Evolutionary conservation across 1,140 invertebrate species (phyloP).

Genomic region (Pseudomyrmex pallidus): DNA sequence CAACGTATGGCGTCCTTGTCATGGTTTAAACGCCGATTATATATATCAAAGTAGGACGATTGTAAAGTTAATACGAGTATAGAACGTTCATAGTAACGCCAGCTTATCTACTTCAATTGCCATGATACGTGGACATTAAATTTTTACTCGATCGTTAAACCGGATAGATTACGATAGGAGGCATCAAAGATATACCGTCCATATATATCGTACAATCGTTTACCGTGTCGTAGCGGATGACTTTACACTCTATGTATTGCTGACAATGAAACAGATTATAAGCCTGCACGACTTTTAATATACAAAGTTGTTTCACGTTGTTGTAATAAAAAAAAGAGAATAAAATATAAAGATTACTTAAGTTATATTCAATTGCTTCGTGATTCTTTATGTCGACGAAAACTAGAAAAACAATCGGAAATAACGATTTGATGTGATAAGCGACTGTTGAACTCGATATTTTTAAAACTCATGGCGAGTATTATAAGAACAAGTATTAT

Average conservation of each 20-base stretch:
- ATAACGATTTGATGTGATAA: no score
- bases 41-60: slow-evolving; percentile 36
- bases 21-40: slow-evolving; percentile 44
- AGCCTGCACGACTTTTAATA: not conserved
- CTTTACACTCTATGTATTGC: slow-evolving; percentile 26
- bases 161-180: slow-evolving; percentile 33
- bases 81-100: slow-evolving; percentile 20
- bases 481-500: no score
- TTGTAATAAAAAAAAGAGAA: no score
- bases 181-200: slow-evolving; percentile 25
- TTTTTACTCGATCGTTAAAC: slow-evolving; percentile 51
- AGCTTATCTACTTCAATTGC: slow-evolving; percentile 47
- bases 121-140: slow-evolving; percentile 29
- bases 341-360: no score
- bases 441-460: not conserved
- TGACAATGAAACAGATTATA: slow-evolving; percentile 44
- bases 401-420: no score
- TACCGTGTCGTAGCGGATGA: not conserved
- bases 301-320: no score
- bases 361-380: no score
- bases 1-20: slow-evolving; percentile 25
- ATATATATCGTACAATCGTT: slow-evolving; percentile 8
- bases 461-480: not conserved
- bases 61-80: slow-evolving; percentile 34
- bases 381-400: no score